Conservation (phyloP, 2,888 invertebrate genomes). For the Tanytarsus gracilentus region DNA sequence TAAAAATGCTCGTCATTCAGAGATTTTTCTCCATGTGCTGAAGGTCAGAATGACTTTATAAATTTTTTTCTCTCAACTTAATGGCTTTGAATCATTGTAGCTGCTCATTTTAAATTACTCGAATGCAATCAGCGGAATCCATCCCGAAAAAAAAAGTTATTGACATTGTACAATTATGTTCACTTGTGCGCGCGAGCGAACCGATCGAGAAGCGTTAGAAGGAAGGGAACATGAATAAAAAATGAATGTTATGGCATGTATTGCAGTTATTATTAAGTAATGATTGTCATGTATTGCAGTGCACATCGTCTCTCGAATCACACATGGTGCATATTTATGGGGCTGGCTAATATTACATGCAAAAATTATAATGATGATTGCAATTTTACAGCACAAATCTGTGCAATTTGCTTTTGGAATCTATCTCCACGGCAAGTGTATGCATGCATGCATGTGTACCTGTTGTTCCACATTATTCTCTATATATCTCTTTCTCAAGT, state of each 20-base stretch:
- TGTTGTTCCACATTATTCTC: constrained; percentile 8
- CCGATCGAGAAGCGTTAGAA: too few relatives aligned
- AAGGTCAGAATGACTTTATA: constrained; percentile 8
- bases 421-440: background rate
- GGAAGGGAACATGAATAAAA: background rate
- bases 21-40: background rate
- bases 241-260: background rate
- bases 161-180: too few relatives aligned
- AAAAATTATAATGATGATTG: background rate
- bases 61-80: background rate
- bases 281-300: background rate
- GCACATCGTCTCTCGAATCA: too few relatives aligned
- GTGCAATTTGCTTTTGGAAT: constrained; percentile 7
- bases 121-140: too few relatives aligned
- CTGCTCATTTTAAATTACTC: too few relatives aligned
- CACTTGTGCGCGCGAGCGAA: too few relatives aligned
- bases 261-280: constrained; percentile 3
- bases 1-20: constrained; percentile 1
- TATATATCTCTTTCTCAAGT: too few relatives aligned
- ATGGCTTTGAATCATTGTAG: background rate
- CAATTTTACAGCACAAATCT: background rate
- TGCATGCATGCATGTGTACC: background rate
- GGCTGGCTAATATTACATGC: too few relatives aligned
- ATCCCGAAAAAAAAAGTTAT: too few relatives aligned
- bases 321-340: too few relatives aligned